Conservation (phyloP, 2,888 invertebrate species). For the Odontothrips loti region DNA sequence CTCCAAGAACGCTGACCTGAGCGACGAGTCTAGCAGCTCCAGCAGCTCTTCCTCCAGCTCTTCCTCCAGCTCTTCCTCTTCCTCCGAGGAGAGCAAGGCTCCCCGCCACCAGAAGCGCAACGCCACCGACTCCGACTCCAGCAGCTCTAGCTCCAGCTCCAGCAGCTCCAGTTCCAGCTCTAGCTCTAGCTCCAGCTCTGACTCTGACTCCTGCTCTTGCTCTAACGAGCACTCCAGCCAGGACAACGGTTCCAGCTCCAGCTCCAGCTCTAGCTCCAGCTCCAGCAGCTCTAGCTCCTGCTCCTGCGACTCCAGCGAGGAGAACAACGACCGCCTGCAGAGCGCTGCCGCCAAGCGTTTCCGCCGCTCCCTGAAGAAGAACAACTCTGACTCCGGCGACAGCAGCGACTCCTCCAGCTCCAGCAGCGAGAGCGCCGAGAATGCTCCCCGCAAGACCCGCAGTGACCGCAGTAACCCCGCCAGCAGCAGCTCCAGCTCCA, state of each 20-base stretch:
- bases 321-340: slow-evolving; percentile 29
- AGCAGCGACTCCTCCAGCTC: slow-evolving; percentile 28
- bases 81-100: slow-evolving; percentile 29
- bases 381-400: not conserved
- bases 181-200: not conserved
- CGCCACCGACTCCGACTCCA: slow-evolving; percentile 36
- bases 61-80: slow-evolving; percentile 33
- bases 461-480: slow-evolving; percentile 33
- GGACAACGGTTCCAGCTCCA: slow-evolving; percentile 35
- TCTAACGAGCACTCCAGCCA: slow-evolving; percentile 2
- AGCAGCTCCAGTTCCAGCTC: not conserved
- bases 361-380: slow-evolving; percentile 1
- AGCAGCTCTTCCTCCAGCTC: slow-evolving; percentile 36
- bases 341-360: slow-evolving; percentile 2
- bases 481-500: slow-evolving; percentile 33
- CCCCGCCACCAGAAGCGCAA: slow-evolving; percentile 29
- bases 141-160: slow-evolving; percentile 32
- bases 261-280: slow-evolving; percentile 31
- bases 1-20: slow-evolving; percentile 30
- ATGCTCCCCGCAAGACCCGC: slow-evolving; percentile 5
- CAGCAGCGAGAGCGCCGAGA: not conserved
- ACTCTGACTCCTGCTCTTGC: not conserved
- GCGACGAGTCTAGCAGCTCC: slow-evolving; percentile 32
- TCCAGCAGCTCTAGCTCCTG: slow-evolving; percentile 33
- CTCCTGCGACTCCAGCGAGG: slow-evolving; percentile 31